A percentile compares a stretch with the other conserved stretches of the same genome.
Conservation (phyloP, 2,113 vertebrate genomes). For the Heptranchias perlo region DNA sequence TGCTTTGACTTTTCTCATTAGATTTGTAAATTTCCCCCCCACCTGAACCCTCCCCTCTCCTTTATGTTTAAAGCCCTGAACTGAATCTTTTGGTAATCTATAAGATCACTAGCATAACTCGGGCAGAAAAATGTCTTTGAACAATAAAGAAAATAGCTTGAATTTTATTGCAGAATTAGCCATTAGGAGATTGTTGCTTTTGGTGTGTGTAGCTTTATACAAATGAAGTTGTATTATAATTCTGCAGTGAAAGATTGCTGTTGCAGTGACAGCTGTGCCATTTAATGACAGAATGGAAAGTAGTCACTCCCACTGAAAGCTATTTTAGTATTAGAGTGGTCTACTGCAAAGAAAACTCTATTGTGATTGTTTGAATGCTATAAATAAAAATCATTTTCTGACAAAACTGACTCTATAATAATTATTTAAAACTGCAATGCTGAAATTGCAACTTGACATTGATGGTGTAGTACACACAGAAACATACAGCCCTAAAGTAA, state of each 20-base stretch:
- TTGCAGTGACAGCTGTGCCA: neutral
- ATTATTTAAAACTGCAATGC: neutral
- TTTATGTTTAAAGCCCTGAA: too few species aligned
- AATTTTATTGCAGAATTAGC: neutral
- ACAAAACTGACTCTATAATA: neutral
- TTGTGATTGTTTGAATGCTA: neutral
- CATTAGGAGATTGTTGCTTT: neutral
- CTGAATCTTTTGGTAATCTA: neutral
- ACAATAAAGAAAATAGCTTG: neutral
- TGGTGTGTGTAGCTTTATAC: neutral
- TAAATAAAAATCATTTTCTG: neutral
- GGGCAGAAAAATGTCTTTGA: neutral
- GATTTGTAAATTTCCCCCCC: too few species aligned
- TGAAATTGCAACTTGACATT: neutral
- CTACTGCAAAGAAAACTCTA: neutral
- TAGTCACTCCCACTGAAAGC: neutral
- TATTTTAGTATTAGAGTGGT: neutral
- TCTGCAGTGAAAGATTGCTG: neutral
- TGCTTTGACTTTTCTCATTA: too few species aligned
- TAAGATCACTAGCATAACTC: neutral
- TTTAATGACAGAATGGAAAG: neutral
- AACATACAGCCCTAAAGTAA: neutral
- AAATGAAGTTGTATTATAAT: neutral
- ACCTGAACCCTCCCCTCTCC: too few species aligned
- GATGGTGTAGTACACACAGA: neutral